A percentile compares a stretch with the other conserved stretches of the same genome.
These are phyloP conservation scores for Theocolax elegans DNA, from an alignment of 1,140 invertebrate species.

Conservation along the genomic window DNA sequence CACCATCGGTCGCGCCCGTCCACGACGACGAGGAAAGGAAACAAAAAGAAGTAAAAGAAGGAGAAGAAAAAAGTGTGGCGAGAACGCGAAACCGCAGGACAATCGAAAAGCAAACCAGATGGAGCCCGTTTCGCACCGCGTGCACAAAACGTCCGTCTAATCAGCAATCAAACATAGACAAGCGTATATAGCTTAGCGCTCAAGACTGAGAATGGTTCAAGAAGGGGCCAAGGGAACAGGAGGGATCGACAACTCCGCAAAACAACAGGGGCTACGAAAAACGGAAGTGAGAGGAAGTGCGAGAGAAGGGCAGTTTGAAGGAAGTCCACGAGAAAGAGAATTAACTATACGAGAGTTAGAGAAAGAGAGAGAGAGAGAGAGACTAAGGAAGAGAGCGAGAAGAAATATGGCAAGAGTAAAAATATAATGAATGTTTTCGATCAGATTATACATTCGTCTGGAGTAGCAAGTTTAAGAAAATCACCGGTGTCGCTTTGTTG, in stretches of 20 bases:
- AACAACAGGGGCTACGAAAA: slow-evolving; percentile 24
- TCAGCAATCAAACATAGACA: slow-evolving; percentile 41
- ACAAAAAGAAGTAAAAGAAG: background rate
- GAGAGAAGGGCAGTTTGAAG: slow-evolving; percentile 18
- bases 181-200: background rate
- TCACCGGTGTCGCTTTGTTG: no score
- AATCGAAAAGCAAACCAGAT: slow-evolving; percentile 31
- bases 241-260: slow-evolving; percentile 1
- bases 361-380: background rate
- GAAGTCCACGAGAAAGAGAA: no score
- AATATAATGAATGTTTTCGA: no score
- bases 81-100: slow-evolving; percentile 1
- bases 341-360: slow-evolving; percentile 7
- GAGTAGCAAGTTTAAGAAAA: no score
- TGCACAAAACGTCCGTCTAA: slow-evolving; percentile 27
- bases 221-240: background rate
- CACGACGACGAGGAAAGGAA: background rate
- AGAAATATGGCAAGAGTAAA: no score
- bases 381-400: background rate
- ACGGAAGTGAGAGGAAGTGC: slow-evolving; percentile 23
- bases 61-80: slow-evolving; percentile 8
- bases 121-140: slow-evolving; percentile 17
- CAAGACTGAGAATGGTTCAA: background rate
- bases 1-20: background rate
- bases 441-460: no score